A percentile compares a stretch with the other conserved stretches of the same genome.
Conservation (phyloP, 2,888 invertebrate genomes). For the Nemurella pictetii region DNA sequence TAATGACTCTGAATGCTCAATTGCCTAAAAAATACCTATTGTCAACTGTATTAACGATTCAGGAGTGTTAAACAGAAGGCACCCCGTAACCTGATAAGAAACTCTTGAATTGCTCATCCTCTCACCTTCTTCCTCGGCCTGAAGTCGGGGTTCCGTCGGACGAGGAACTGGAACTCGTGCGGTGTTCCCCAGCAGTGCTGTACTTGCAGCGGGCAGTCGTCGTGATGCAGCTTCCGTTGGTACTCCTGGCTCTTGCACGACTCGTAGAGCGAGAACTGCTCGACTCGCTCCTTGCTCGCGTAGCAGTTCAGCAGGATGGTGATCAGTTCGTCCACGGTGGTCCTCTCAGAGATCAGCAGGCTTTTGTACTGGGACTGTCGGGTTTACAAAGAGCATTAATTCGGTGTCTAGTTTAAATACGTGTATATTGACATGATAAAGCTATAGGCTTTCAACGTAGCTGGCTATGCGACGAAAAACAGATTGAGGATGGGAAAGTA, state of each 20-base stretch:
- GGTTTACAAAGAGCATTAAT: constrained; percentile 30
- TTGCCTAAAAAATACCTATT: no score
- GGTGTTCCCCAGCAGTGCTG: constrained; percentile 70
- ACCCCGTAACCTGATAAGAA: neutral
- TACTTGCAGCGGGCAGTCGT: constrained; percentile 80
- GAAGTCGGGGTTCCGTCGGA: constrained; percentile 79
- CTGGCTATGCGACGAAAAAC: no score
- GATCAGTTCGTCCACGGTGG: constrained; percentile 85
- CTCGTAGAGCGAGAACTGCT: constrained; percentile 86
- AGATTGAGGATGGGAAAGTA: neutral
- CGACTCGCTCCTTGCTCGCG: constrained; percentile 79
- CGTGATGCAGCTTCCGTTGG: constrained; percentile 84
- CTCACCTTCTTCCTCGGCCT: constrained; percentile 58
- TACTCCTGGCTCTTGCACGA: constrained; percentile 79
- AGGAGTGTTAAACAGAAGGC: no score
- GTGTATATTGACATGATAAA: neutral
- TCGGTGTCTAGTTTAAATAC: neutral
- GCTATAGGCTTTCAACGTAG: no score
- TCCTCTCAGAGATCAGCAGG: constrained; percentile 83
- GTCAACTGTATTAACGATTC: no score
- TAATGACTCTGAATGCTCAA: no score
- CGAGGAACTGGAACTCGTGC: constrained; percentile 77
- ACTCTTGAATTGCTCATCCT: no score
- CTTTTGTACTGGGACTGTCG: constrained; percentile 87
- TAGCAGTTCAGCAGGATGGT: constrained; percentile 83